Evolutionary conservation across 2,113 vertebrate species (phyloP).

Genomic region (Gavialis gangeticus): DNA sequence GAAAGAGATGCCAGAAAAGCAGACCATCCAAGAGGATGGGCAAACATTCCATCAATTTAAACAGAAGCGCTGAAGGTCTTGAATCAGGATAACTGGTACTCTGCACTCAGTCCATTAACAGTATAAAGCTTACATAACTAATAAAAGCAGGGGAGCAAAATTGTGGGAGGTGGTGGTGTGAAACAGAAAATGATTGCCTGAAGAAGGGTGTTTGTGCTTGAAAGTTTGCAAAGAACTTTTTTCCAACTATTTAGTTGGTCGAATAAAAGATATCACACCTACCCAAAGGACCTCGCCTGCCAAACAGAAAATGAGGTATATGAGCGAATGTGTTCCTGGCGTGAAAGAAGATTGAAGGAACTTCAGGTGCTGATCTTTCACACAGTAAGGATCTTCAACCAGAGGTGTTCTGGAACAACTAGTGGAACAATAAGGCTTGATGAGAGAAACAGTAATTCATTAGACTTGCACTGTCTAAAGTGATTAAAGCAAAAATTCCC

Average conservation of each 20-base stretch:
- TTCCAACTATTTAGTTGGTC: no score
- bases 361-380: neutral
- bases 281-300: no score
- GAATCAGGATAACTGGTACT: no score
- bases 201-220: no score
- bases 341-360: neutral
- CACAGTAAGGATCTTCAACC: neutral
- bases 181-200: neutral
- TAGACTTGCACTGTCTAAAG: neutral
- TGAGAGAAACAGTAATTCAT: neutral
- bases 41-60: neutral
- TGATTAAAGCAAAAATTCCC: neutral
- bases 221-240: no score
- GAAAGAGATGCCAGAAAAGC: neutral
- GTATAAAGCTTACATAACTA: neutral
- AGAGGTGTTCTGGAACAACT: no score
- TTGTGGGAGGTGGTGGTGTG: no score
- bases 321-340: rapidly evolving
- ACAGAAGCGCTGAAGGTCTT: neutral
- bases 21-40: neutral
- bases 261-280: no score
- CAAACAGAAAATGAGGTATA: neutral
- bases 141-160: neutral
- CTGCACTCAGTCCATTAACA: neutral
- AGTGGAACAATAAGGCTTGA: no score